These are phyloP conservation scores for Pipa parva DNA, from an alignment of 2,113 vertebrate genomes.

Conservation along the genomic window DNA sequence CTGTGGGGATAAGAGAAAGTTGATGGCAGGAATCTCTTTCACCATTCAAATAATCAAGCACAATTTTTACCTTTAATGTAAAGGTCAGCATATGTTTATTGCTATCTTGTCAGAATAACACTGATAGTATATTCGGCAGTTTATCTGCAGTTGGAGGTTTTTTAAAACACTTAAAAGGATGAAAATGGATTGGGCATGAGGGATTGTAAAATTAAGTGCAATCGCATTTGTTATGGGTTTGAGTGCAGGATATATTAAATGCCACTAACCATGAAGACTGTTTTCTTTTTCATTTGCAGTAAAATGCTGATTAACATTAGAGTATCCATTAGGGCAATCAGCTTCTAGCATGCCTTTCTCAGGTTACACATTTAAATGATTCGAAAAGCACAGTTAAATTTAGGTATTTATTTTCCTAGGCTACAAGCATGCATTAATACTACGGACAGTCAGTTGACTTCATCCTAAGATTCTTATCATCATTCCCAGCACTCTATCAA, in stretches of 20 bases:
- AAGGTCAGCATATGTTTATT: too few species aligned
- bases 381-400: conserved; percentile 16
- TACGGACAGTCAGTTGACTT: not conserved
- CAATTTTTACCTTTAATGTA: too few species aligned
- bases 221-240: conserved; percentile 38
- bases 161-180: conserved; percentile 14
- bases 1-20: too few species aligned
- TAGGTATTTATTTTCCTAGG: conserved; percentile 24
- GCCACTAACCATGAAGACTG: conserved; percentile 25
- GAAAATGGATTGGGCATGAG: conserved; percentile 24
- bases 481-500: not conserved
- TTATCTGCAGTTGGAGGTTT: conserved; percentile 1
- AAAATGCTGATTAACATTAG: conserved; percentile 34
- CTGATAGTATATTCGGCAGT: not conserved
- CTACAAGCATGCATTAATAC: conserved; percentile 16
- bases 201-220: conserved; percentile 30
- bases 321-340: conserved; percentile 33
- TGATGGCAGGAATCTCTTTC: too few species aligned
- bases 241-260: conserved; percentile 38
- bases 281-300: conserved; percentile 34
- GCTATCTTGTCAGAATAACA: not conserved
- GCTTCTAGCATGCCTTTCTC: conserved; percentile 12
- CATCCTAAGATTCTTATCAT: not conserved
- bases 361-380: conserved; percentile 25
- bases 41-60: too few species aligned